Evolutionary conservation across 1,140 invertebrate species (phyloP), one percentile per base, ranked within the genome.

Genomic region (Lasioglossum baleicum): DNA sequence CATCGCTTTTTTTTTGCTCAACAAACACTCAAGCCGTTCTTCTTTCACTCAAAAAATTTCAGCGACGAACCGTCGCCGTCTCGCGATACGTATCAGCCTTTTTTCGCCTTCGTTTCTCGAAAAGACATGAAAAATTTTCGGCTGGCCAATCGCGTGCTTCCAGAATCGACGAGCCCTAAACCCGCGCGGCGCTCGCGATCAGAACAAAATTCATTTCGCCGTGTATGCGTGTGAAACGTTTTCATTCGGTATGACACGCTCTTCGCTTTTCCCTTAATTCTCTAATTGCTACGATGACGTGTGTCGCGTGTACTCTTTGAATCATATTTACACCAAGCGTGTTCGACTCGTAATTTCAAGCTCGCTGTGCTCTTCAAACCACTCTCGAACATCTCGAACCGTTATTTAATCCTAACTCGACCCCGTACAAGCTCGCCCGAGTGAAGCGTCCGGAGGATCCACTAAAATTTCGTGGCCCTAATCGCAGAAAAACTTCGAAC

Each of bases 141-240:
- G 84, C 81, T 83, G 76, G 85, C 71, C 85, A 80, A 81, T 87
- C 81, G 85, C 84, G 81, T 86, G 84, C 84, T 83, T 86, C 84
- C 84, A 71, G 83, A 75, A 80, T 86, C 84, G 83, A 86, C 84
- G 84, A 85, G 83, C 84, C 80, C 35, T 35, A 13, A 82, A 72
- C 84, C 75, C 15, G 6, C 17, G 60, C 77, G 70, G 80, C 71
- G 80, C 81, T 82, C 77, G 81, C 64, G 58, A 82, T 48, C 64
- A 79, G 80, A 77, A 85, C 81, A 73, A 81, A 84, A 84, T 84
- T 63, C 67, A 44, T 35, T 8, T n/a, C 56, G n/a, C 44, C 44
- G 44, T 48, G 44, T 11, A 48, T 2, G 35, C 35, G 35, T 35
- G 35, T 35, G 35, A 35, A 5, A 35, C 35, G 35, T 1, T 35